Base-by-base conservation (phyloP, 2,888 invertebrate species). In the Clistopyga incitator region DNA sequence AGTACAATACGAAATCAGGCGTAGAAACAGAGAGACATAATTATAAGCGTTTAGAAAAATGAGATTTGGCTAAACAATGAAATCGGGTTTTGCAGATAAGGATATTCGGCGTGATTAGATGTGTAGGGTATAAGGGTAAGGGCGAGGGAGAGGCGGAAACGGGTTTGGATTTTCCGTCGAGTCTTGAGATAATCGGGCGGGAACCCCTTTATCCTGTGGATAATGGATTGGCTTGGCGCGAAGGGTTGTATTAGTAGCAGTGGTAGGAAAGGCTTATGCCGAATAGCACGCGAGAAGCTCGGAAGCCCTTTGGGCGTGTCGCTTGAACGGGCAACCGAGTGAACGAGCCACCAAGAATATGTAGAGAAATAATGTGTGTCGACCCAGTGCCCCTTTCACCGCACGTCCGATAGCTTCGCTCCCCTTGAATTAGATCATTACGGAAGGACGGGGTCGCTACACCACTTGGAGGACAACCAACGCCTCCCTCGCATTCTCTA, bases 191-290 rank as follows among this genome's bases (percentile, higher is more conserved):
- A 52, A 82, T 76, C 79, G 59, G 38, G 67, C 56, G 74, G 38
- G 38, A 72, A 59, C 56, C 71, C 76, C 67, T 80, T 80, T 59
- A 83, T 29, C 71, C 71, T 25, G 3, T 18, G 59, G 64, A 72
- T 81, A 84, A 84, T 84, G 83, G 83, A 84, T 84, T 84, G 83
- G 80, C 38, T 71, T 74, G 25, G 38, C 20, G 34, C 13, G 11
- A 13, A 11, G 54, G 56, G 29, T n/a, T 61, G 45, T 78, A 68
- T 82, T 52, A 64, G 61, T 54, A 68, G 54, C 45, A 56, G 29
- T 23, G 34, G 29, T 61, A 15, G 76, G 42, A 64, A 77, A 75
- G 61, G 67, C 65, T 83, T 54, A 61, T 72, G 67, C 65, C 71
- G 71, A 77, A 72, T 61, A 64, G 52, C 83, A 83, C 83, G 83